A percentile compares a stretch with the other conserved stretches of the same genome.
Evolutionary conservation across 1,140 invertebrate species (phyloP).

Genomic region (Drosophila pseudoananassae): DNA sequence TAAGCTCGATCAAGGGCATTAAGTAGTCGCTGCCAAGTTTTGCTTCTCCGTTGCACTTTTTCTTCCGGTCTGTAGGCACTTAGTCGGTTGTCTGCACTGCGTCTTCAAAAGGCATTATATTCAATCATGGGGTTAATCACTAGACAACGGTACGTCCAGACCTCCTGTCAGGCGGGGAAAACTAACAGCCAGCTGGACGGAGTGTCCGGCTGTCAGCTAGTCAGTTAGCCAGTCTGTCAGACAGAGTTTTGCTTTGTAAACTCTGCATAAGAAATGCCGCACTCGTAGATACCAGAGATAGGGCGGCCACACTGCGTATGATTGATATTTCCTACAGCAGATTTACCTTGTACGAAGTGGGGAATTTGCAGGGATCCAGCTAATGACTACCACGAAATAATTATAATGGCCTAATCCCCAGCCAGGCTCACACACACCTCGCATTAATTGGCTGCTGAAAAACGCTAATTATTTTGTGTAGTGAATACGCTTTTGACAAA

Average conservation of each 20-base stretch:
- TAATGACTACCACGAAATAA: constrained; percentile 59
- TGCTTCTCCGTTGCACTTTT: constrained; percentile 40
- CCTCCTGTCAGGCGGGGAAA: constrained; percentile 19
- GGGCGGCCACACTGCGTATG: constrained; percentile 32
- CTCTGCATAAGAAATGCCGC: constrained; percentile 35
- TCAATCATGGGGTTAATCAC: constrained; percentile 71
- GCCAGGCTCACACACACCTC: constrained; percentile 19
- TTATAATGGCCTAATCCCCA: constrained; percentile 37
- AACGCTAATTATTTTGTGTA: constrained; percentile 77
- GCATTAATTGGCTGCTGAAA: constrained; percentile 46
- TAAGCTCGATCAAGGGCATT: constrained; percentile 24
- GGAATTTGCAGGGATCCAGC: neutral
- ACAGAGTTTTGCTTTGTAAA: constrained; percentile 39
- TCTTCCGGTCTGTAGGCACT: constrained; percentile 35
- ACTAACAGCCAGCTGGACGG: constrained; percentile 23
- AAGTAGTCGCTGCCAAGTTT: neutral
- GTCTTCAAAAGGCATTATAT: constrained; percentile 62
- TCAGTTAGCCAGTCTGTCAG: constrained; percentile 23
- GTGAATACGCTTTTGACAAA: constrained; percentile 56
- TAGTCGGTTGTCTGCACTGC: constrained; percentile 50
- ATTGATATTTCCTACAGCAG: constrained; percentile 26
- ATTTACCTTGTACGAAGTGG: neutral
- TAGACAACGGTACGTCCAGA: constrained; percentile 42
- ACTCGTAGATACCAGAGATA: constrained; percentile 8
- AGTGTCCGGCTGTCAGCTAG: constrained; percentile 21